A percentile compares a stretch with the other conserved stretches of the same genome.
Conservation (phyloP, 2,888 invertebrate species). For the Scaptodrosophila latifasciaeformis region DNA sequence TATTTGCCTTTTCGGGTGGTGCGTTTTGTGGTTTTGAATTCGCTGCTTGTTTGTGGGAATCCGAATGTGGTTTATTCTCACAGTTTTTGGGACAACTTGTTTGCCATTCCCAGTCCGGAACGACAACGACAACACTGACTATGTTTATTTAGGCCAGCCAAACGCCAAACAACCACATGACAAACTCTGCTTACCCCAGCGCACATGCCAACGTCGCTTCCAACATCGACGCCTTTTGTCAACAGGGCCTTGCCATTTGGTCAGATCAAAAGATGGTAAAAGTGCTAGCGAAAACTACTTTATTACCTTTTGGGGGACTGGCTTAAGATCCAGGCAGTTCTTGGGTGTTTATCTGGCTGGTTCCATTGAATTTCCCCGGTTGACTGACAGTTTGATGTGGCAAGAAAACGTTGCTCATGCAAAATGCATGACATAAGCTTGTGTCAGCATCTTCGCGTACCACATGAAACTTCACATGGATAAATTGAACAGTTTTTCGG, state of each 20-base stretch:
- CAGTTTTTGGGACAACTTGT: constrained; percentile 21
- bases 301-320: too few relatives aligned
- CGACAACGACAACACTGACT: neutral
- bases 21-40: constrained; percentile 37
- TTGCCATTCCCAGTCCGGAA: constrained; percentile 46
- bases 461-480: constrained; percentile 9
- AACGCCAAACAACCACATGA: neutral
- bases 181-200: too few relatives aligned
- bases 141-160: constrained; percentile 43
- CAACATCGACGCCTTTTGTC: constrained; percentile 36
- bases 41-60: constrained; percentile 1
- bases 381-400: constrained; percentile 15
- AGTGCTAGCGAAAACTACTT: constrained; percentile 30
- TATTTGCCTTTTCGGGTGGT: constrained; percentile 27
- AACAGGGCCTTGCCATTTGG: constrained; percentile 44
- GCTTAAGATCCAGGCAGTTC: too few relatives aligned
- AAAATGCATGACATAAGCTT: constrained; percentile 24
- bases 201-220: too few relatives aligned
- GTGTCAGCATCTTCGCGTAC: constrained; percentile 7
- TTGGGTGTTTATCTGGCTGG: too few relatives aligned
- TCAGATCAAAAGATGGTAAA: constrained; percentile 46
- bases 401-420: constrained; percentile 27
- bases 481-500: neutral
- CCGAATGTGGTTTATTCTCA: neutral
- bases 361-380: neutral